Evolutionary conservation across 2,113 vertebrate species (phyloP).

Genomic region (Pachypanchax playfairii): DNA sequence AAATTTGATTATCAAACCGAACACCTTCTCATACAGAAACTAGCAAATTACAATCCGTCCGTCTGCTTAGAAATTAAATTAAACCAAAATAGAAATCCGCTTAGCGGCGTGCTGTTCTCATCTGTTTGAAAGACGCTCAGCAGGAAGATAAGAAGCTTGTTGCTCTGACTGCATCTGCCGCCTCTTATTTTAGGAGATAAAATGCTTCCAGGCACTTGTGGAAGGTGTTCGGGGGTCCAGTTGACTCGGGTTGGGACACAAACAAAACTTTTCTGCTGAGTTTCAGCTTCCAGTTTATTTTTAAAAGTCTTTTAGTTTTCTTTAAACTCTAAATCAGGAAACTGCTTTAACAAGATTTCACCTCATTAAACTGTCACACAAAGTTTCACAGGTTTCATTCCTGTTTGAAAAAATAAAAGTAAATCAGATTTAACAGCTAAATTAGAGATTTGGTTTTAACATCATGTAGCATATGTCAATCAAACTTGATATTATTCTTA

Average conservation of each 20-base stretch:
- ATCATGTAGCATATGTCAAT: too few species aligned
- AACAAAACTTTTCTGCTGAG: conserved; percentile 8
- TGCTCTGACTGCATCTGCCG: conserved; percentile 22
- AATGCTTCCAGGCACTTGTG: conserved; percentile 39
- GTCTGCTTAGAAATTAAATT: conserved; percentile 57
- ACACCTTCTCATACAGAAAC: conserved; percentile 40
- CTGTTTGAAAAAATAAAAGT: too few species aligned
- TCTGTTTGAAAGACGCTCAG: conserved; percentile 33
- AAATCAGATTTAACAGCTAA: too few species aligned
- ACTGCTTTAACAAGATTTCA: too few species aligned
- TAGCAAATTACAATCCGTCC: conserved; percentile 35
- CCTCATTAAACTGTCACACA: too few species aligned
- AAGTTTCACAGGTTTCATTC: too few species aligned
- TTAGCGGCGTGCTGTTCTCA: conserved; percentile 23
- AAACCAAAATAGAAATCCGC: conserved; percentile 60
- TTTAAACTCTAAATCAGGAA: too few species aligned
- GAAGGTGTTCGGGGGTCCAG: conserved; percentile 12
- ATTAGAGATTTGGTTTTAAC: too few species aligned
- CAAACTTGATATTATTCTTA: background rate
- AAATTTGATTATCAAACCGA: conserved; percentile 52
- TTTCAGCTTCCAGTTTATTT: conserved; percentile 1
- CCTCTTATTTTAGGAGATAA: conserved; percentile 44
- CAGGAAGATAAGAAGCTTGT: conserved; percentile 54
- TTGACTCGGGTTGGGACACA: background rate
- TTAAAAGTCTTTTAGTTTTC: background rate